A percentile compares a stretch with the other conserved stretches of the same genome.
Evolutionary conservation across 1,140 invertebrate genomes (phyloP).

Genomic region (Dreissena rostriformis): DNA sequence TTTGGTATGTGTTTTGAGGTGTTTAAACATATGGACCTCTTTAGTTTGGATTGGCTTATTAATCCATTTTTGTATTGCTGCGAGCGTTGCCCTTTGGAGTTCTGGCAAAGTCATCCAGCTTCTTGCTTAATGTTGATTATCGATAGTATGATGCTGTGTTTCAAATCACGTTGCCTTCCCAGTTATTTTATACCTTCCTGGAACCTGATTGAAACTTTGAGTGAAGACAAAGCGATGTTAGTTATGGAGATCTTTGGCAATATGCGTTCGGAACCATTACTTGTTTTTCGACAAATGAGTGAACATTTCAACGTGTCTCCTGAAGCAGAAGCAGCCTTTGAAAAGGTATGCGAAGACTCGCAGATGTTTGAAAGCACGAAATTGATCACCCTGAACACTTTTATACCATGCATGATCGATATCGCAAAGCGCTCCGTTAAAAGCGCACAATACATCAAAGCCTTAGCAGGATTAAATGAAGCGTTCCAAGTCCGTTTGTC

Average conservation of each 20-base stretch:
- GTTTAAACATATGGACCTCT: neutral
- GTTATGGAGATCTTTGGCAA: slow-evolving; percentile 1
- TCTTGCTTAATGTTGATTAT: slow-evolving; percentile 40
- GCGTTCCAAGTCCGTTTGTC: slow-evolving; percentile 45
- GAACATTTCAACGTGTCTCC: neutral
- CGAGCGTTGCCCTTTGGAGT: slow-evolving; percentile 27
- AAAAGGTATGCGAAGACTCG: neutral
- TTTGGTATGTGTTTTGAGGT: slow-evolving; percentile 15
- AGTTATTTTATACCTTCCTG: slow-evolving; percentile 26
- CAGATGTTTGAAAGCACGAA: neutral
- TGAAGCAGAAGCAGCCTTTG: neutral
- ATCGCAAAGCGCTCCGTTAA: slow-evolving; percentile 6
- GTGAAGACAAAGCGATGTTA: neutral
- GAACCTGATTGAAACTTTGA: slow-evolving; percentile 39
- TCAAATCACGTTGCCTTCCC: slow-evolving; percentile 9
- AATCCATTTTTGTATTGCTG: slow-evolving; percentile 37
- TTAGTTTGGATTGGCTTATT: neutral
- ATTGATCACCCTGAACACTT: slow-evolving; percentile 6
- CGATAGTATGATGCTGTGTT: neutral
- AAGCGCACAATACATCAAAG: neutral
- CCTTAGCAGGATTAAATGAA: neutral
- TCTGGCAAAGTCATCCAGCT: slow-evolving; percentile 17
- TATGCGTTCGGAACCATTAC: slow-evolving; percentile 14
- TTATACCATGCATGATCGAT: slow-evolving; percentile 32
- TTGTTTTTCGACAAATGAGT: slow-evolving; percentile 6